phyloP scores from a whole-genome alignment of 2,888 invertebrate genomes.

The Sceliomorpha sp. region DNA sequence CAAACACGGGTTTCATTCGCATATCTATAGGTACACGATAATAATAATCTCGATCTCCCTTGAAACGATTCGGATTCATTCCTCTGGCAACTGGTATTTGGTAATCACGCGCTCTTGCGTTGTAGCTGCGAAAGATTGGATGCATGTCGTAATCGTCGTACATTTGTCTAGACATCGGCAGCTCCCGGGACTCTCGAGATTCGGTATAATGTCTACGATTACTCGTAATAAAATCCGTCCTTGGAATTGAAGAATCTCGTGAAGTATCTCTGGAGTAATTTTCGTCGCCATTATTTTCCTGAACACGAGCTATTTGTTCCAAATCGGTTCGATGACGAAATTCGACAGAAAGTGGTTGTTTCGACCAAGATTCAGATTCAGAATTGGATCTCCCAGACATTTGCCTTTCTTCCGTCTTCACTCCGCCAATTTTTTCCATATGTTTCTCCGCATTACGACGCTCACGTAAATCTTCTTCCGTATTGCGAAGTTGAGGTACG shows the following conservation, averaged over 20 bases:
- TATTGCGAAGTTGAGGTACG: conserved; percentile 12
- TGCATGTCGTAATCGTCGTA: conserved; percentile 68
- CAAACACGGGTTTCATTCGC: conserved; percentile 54
- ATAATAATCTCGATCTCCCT: conserved; percentile 72
- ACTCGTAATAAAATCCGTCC: conserved; percentile 73
- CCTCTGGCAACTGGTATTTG: conserved; percentile 62
- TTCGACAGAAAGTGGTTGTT: conserved; percentile 71
- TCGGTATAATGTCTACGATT: conserved; percentile 67
- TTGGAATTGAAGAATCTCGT: conserved; percentile 65
- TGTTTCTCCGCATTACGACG: conserved; percentile 61
- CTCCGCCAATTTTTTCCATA: conserved; percentile 68
- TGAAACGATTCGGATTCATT: conserved; percentile 69
- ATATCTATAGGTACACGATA: conserved; percentile 44
- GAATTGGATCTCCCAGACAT: conserved; percentile 60
- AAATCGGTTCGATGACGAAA: conserved; percentile 66
- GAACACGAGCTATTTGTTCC: conserved; percentile 58
- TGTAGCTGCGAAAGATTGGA: conserved; percentile 30
- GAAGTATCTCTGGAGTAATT: conserved; percentile 48
- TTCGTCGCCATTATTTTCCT: conserved; percentile 46
- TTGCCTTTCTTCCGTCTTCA: conserved; percentile 69
- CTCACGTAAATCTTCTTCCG: conserved; percentile 39
- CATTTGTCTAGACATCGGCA: conserved; percentile 60
- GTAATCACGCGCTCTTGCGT: conserved; percentile 56
- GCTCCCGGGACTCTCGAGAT: conserved; percentile 68
- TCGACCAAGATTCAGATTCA: conserved; percentile 72